These are phyloP conservation scores for Acipenser transmontanus DNA, from an alignment of 2,797 vertebrate species.

Conservation along the genomic window DNA sequence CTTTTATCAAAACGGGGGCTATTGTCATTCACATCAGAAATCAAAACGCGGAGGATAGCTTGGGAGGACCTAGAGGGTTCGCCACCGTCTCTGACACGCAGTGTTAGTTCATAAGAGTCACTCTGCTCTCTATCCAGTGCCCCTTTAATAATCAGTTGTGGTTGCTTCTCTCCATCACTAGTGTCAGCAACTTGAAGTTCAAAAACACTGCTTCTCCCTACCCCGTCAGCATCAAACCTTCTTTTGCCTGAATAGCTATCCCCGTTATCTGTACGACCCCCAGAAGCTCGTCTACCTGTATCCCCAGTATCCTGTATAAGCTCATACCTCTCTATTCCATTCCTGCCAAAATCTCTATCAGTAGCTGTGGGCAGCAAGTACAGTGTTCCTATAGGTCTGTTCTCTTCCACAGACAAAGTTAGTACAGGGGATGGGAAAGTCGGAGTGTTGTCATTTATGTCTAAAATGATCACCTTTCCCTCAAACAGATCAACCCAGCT, in stretches of 20 bases:
- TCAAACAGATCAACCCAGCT: conserved; percentile 98
- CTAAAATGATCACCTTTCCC: conserved; percentile 89
- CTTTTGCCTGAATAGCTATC: conserved; percentile 64
- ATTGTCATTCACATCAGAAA: conserved; percentile 99
- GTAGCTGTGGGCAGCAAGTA: conserved; percentile 94
- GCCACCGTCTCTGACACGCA: conserved; percentile 88
- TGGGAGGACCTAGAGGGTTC: conserved; percentile 90
- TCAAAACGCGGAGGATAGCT: conserved; percentile 90
- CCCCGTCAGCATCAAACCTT: conserved; percentile 61
- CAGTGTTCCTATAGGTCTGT: conserved; percentile 92
- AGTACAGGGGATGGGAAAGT: conserved; percentile 94
- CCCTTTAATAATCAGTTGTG: conserved; percentile 95
- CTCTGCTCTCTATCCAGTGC: conserved; percentile 89
- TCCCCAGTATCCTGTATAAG: conserved; percentile 85
- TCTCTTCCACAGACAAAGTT: conserved; percentile 94
- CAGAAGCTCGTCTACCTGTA: conserved; percentile 52
- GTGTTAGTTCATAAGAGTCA: conserved; percentile 92
- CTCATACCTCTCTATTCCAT: conserved; percentile 94
- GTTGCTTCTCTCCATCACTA: conserved; percentile 92
- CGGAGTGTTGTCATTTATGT: conserved; percentile 97
- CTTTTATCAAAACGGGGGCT: conserved; percentile 92
- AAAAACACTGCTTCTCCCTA: conserved; percentile 81
- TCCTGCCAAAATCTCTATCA: conserved; percentile 91
- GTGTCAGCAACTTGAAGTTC: conserved; percentile 96
- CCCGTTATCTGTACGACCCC: conserved; percentile 35